Evolutionary conservation across 1,140 invertebrate genomes (phyloP), one percentile per base, ranked within the genome.

Genomic region (Propsilocerus akamusi): DNA sequence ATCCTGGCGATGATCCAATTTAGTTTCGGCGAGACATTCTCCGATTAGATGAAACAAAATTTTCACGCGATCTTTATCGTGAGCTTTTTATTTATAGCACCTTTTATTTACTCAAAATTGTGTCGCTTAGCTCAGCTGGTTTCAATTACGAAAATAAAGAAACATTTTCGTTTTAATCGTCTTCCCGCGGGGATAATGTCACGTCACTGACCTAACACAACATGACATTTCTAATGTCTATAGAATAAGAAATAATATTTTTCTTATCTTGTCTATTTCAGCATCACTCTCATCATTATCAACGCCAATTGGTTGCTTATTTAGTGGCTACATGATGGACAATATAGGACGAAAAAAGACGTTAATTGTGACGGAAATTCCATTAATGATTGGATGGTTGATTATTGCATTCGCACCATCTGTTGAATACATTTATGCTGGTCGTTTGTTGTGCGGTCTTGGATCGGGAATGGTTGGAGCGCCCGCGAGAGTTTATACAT

Each of bases 271-370:
- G 32, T 37, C n/a, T 14, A 37, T 70, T 70, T 0, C 68, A 84
- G 81, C 80, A 1, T 82, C 79, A 61, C 71, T 81, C 53, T 78
- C 78, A 41, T 72, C 80, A 0, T 77, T 79, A 10, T 76, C 78
- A 0, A 83, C 81, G 0, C 80, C 80, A 1, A 70, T 83, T 11
- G 80, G 81, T 2, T 81, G 80, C 52, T 65, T 84, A 1, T 26
- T 80, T 5, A 80, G 80, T 49, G 81, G 80, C 0, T 78, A 80
- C 48, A 63, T 83, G 53, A 82, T 82, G 77, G 81, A 84, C 57
- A 57, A 62, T 48, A 69, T 81, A 26, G 81, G 81, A 0, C 62
- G 81, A 23, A 74, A 76, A 52, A 60, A 68, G 2, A 80, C 78
- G 2, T 64, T 84, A 10, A 77, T 83, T 49, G 56, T 81, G 20